Conservation (phyloP, 2,113 vertebrate genomes). For the Columba janthina region DNA sequence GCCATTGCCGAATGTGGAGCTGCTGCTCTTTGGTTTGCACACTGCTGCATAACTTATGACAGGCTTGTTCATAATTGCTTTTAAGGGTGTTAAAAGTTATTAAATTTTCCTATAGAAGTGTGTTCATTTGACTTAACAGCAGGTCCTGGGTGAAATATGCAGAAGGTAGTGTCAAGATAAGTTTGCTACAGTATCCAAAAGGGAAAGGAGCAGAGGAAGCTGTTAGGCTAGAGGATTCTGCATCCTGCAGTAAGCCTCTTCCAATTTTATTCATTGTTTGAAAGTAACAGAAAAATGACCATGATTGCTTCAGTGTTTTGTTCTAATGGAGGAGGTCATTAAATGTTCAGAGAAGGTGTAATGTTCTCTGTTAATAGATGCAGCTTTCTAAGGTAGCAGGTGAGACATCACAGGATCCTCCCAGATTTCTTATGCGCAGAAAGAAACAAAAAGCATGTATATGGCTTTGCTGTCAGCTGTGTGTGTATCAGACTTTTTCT, state of each 20-base stretch:
- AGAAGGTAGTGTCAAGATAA: background rate
- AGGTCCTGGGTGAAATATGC: background rate
- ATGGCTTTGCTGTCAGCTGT: background rate
- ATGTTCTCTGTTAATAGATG: background rate
- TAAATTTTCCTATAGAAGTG: background rate
- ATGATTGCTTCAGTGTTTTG: background rate
- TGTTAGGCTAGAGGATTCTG: background rate
- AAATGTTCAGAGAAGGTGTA: background rate
- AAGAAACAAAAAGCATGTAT: background rate
- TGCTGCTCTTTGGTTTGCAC: background rate
- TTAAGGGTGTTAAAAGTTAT: background rate
- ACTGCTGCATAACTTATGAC: accelerated
- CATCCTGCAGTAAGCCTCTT: background rate
- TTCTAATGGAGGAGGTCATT: background rate
- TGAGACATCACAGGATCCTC: background rate
- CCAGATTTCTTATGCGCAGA: background rate
- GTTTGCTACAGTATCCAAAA: background rate
- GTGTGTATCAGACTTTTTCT: background rate
- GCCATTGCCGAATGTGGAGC: background rate
- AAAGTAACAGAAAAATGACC: background rate
- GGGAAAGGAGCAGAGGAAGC: background rate
- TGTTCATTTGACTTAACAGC: background rate
- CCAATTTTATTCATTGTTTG: accelerated
- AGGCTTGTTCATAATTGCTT: background rate
- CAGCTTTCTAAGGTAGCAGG: background rate